Evolutionary conservation across 2,888 invertebrate species (phyloP), one percentile per base, ranked within the genome.

Genomic region (Sisyra terminalis): DNA sequence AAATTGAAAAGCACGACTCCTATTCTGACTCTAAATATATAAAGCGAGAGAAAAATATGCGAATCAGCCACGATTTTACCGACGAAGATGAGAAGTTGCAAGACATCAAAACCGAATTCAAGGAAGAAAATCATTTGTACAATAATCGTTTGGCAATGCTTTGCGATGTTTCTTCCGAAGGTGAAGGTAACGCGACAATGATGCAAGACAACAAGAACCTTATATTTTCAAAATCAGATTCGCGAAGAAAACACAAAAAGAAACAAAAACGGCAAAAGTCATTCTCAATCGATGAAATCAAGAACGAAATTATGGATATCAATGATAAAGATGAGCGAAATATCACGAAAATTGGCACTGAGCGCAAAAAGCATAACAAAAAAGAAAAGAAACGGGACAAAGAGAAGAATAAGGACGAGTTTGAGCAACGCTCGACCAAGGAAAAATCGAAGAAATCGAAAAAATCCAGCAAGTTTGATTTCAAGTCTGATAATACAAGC

Each of bases 241-340:
- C 69, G 38, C 69, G 82, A 8, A 83, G 78, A 56, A 86, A 83
- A 55, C 86, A 86, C 55, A 86, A 84, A 60, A 86, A 85, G 67
- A 86, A 84, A 54, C 83, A 84, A 56, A 85, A 80, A 59, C 78
- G 79, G 18, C 77, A 79, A 49, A 86, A 84, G 56, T 72, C 69
- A 15, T 37, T n/a, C 49, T 69, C 74, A 7, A 64, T 71, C 44
- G 72, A 73, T 36, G 75, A 75, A 49, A 73, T 73, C 35, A 66
- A 69, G 44, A 58, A 53, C 34, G 72, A 71, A 58, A 45, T 57
- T 4, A 63, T 59, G 46, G 37, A 55, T 35, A 42, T 49, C 34
- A 41, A 48, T 39, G 56, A 60, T 41, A 51, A 51, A 35, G 57
- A 57, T 45, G 50, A 53, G 31, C 50, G 55, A 39, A 59, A 58